Evolutionary conservation across 1,140 invertebrate genomes (phyloP), one percentile per base, ranked within the genome.

Genomic region (Agraylea sexmaculata): DNA sequence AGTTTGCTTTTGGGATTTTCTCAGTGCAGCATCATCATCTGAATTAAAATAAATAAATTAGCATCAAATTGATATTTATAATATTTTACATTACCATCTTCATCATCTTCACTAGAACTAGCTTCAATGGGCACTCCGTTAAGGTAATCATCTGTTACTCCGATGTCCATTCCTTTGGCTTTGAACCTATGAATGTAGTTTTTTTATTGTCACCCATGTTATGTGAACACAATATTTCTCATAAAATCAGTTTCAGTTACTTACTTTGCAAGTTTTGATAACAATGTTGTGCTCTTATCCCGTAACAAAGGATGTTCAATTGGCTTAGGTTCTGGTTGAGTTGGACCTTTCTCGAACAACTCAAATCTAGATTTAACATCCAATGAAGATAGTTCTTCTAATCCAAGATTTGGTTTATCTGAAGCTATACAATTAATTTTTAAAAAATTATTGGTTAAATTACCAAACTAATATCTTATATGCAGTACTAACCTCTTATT

Each of bases 361-460:
- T 89, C 77, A 64, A 88, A 91, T 37, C 81, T 72, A 35, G 84
- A 85, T 57, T 86, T 86, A 2, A 91, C 82, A 59, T 90, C 87
- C 31, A 90, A 59, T 42, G 74, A 73, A 10, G 80, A 77, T 29
- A 91, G 58, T 55, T 90, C 87, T 51, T 87, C 83, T 15, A 91
- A 65, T 16, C 87, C 87, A 23, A 90, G 70, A 63, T 88, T 82
- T n/a, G 85, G 81, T 57, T 89, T 89, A 54, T 87, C 82, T 46
- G 83, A 87, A 35, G 84, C 87, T 87, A 30, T 40, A 35, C 13
- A 7, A n/a, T 13, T 32, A 31, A 31, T 31, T n/a, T 8, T 31
- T 4, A 5, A 30, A 30, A 30, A 30, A n/a, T n/a, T n/a, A 6
- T 7, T 25, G n/a, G 23, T 7, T 25, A 25, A n/a, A 6, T 6